Evolutionary conservation across 1,140 invertebrate genomes (phyloP).

Genomic region (Lepidurus apus): DNA sequence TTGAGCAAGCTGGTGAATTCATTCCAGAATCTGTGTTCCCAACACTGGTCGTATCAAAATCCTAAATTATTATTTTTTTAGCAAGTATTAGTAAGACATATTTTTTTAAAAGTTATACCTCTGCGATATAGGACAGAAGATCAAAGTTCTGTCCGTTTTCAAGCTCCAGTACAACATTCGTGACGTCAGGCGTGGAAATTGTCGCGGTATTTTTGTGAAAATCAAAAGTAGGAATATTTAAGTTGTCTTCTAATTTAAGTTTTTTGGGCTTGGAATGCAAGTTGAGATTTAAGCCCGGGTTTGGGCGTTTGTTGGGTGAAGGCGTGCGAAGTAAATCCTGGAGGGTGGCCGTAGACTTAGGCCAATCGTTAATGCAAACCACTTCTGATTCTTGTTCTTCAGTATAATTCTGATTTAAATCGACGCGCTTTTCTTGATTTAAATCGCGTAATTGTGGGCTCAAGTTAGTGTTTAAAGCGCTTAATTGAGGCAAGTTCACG

Average conservation of each 20-base stretch:
- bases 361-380: not conserved
- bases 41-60: not conserved
- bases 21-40: not conserved
- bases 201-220: not conserved
- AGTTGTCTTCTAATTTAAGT: not conserved
- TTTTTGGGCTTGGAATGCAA: not conserved
- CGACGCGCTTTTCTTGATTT: no score
- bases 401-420: no score
- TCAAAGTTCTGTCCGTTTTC: not conserved
- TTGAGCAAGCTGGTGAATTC: not conserved
- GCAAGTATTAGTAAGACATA: not conserved
- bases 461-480: no score
- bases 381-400: not conserved
- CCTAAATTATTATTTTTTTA: not conserved
- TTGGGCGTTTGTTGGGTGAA: not conserved
- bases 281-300: not conserved
- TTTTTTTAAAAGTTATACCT: not conserved
- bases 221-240: not conserved
- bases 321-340: not conserved
- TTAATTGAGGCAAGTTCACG: not conserved
- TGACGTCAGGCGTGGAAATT: slow-evolving; percentile 2
- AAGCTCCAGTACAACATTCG: not conserved
- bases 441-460: no score
- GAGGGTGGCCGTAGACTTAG: not conserved
- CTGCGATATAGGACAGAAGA: not conserved